A percentile compares a stretch with the other conserved stretches of the same genome.
These are phyloP conservation scores for Metridium senile DNA, from an alignment of 92 coral and sea anemone genomes.

Conservation along the genomic window DNA sequence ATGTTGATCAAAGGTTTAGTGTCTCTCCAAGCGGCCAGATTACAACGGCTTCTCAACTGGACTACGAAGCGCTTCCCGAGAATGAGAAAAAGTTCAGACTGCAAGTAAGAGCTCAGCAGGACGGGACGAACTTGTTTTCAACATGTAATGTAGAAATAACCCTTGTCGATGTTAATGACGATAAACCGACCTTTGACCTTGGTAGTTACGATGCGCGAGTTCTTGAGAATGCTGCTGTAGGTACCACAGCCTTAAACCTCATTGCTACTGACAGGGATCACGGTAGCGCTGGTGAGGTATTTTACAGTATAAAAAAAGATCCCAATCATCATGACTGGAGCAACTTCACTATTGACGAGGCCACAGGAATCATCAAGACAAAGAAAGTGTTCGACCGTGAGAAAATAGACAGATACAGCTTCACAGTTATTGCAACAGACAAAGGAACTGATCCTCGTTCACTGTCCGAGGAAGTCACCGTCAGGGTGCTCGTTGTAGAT, in stretches of 20 bases:
- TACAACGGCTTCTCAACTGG: constrained; percentile 67
- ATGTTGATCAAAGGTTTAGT: constrained; percentile 67
- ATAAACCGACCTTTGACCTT: constrained; percentile 83
- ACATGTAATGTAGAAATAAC: constrained; percentile 60
- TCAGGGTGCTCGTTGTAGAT: constrained; percentile 71
- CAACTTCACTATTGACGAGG: constrained; percentile 31
- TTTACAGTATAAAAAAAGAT: constrained; percentile 37
- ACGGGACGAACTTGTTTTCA: constrained; percentile 50
- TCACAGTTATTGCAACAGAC: constrained; percentile 60
- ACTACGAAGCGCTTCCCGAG: constrained; percentile 57
- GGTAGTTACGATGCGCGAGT: constrained; percentile 83
- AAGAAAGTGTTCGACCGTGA: constrained; percentile 67
- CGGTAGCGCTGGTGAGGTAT: constrained; percentile 45
- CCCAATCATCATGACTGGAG: not conserved
- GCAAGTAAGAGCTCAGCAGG: constrained; percentile 79
- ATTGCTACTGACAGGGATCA: constrained; percentile 88
- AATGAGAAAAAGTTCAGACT: constrained; percentile 50
- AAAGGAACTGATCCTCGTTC: constrained; percentile 36
- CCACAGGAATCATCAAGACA: constrained; percentile 61
- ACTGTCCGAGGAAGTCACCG: constrained; percentile 36
- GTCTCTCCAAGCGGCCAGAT: constrained; percentile 70
- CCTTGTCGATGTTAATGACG: constrained; percentile 80
- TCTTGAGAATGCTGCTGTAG: constrained; percentile 67
- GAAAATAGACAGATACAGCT: constrained; percentile 26
- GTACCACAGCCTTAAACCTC: constrained; percentile 62